A percentile compares a stretch with the other conserved stretches of the same genome.
phyloP scores from a whole-genome alignment of 1,140 invertebrate species.

The Colletes gigas region DNA sequence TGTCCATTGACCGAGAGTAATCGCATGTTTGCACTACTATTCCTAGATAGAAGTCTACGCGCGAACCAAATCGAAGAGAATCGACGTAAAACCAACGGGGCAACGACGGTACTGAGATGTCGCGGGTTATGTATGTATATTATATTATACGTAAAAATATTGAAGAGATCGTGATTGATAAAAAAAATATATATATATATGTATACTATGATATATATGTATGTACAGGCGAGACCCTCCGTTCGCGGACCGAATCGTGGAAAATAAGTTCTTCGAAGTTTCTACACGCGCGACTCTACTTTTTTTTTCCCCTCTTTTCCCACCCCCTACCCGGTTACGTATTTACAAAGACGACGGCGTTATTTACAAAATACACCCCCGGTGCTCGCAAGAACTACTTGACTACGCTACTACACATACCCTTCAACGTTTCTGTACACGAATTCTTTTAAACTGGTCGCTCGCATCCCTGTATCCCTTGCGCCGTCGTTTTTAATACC shows the following conservation, averaged over 20 bases:
- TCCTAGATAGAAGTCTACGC: neutral
- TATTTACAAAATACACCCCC: slow-evolving; percentile 23
- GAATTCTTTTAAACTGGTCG: neutral
- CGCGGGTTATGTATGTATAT: slow-evolving; percentile 20
- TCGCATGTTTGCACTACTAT: neutral
- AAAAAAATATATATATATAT: slow-evolving; percentile 65
- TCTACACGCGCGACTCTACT: neutral
- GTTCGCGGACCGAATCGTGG: slow-evolving; percentile 29
- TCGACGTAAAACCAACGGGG: neutral
- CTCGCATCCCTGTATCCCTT: neutral
- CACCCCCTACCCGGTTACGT: neutral
- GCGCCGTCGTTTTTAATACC: neutral
- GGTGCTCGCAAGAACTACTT: neutral
- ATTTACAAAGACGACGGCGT: slow-evolving; percentile 26
- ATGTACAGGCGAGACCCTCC: slow-evolving; percentile 37
- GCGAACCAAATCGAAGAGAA: slow-evolving; percentile 6
- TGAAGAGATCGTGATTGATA: slow-evolving; percentile 63
- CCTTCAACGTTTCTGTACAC: neutral
- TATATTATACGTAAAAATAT: slow-evolving; percentile 43
- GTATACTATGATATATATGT: slow-evolving; percentile 53
- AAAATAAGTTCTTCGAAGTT: slow-evolving; percentile 32
- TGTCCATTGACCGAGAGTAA: too few species aligned
- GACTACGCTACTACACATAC: neutral
- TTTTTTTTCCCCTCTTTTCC: neutral
- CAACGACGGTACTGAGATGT: slow-evolving; percentile 21